Base-by-base conservation (phyloP, 2,113 vertebrate genomes). In the Cyprinodon tularosa region DNA sequence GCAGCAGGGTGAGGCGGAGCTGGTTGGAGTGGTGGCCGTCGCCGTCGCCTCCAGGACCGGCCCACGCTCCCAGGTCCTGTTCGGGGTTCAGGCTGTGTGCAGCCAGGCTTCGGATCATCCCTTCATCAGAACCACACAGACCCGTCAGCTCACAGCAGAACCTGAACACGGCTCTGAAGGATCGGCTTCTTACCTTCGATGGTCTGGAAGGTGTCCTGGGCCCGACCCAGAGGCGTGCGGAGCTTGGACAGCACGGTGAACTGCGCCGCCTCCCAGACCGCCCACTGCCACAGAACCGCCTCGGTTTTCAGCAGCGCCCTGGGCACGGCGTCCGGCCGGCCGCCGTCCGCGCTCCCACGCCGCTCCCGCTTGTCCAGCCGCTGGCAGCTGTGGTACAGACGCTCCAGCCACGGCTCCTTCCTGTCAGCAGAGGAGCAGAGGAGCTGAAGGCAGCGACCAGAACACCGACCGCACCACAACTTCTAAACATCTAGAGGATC, bases 241-340 rank as follows among this genome's bases (percentile, higher is more conserved):
- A 99, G 88, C 88, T 99, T 99, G 0, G 98, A 99, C 68, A 99
- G 94, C 4, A 99, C 98, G 0, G 98, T 99, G 86, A 99, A 99
- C 89, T 99, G 98, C 6, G 98, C 98, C 1, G 97, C 98, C 90
- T 99, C 98, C 98, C 98, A 99, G 29, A 98, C 95, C 7, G 97
- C 97, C 98, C 98, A 99, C n/a, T 99, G 98, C 98, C 98, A 99
- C 15, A 98, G 94, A 60, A 98, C 96, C 3, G 96, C 97, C 86
- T 99, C 98, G 0, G 96, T 97, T 92, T 97, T 98, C 67, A 99
- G 64, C 44, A 98, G 93, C 12, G 95, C 94, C 8, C 95, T 95
- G 3, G 96, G 95, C 86, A 98, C 96, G 17, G 72, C 95, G 45
- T 94, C 84, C 67, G 95, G 94, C 20, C 78, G 76, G 47, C 59